Evolutionary conservation across 2,797 vertebrate genomes (phyloP).

Genomic region (Acanthis flammea): DNA sequence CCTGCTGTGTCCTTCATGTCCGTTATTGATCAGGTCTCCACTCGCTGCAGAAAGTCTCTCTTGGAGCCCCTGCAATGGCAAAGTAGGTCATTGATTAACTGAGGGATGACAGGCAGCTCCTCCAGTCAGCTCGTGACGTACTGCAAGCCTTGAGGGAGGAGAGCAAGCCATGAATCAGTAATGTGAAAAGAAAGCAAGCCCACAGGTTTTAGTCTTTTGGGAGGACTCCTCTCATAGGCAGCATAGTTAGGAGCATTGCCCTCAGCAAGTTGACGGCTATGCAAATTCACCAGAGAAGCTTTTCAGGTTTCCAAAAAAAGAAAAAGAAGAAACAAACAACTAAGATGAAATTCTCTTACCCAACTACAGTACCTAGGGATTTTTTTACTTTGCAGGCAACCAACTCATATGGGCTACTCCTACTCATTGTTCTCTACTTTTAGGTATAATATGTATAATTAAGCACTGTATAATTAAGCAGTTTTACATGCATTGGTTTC

Average conservation of each 20-base stretch:
- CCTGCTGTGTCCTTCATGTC: constrained; percentile 49
- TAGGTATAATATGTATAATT: constrained; percentile 47
- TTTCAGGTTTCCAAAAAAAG: constrained; percentile 25
- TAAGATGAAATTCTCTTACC: constrained; percentile 49
- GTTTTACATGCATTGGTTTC: neutral
- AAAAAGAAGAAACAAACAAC: constrained; percentile 19
- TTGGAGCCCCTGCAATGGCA: constrained; percentile 40
- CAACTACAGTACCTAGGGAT: constrained; percentile 34
- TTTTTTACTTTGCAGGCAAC: constrained; percentile 51
- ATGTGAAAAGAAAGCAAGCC: constrained; percentile 35
- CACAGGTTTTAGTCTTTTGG: constrained; percentile 30
- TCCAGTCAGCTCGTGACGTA: constrained; percentile 20
- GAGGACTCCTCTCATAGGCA: neutral
- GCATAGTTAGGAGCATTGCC: neutral
- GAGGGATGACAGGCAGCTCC: constrained; percentile 48
- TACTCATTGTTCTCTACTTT: constrained; percentile 56
- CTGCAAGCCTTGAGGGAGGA: constrained; percentile 31
- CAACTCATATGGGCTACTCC: constrained; percentile 49
- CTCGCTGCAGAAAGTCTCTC: constrained; percentile 32
- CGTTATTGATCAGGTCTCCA: constrained; percentile 52
- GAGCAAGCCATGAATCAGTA: constrained; percentile 14
- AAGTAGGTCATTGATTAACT: constrained; percentile 63
- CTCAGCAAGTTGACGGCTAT: neutral
- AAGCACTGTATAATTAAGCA: constrained; percentile 18
- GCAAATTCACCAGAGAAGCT: neutral